Evolutionary conservation across 2,888 invertebrate species (phyloP).

Genomic region (Oegoconia quadripuncta): DNA sequence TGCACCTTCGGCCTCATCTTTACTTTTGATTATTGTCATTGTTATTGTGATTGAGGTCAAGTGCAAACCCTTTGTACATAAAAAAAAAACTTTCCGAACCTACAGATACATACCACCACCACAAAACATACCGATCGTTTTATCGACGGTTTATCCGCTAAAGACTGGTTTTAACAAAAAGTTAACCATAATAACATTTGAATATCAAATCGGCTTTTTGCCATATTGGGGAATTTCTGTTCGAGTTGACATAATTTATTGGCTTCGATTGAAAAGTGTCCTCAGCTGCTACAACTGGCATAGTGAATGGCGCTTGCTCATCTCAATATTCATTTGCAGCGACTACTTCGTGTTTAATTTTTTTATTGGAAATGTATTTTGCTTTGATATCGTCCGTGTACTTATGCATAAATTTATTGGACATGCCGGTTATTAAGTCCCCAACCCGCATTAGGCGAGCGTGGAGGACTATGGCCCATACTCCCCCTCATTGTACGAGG

Average conservation of each 20-base stretch:
- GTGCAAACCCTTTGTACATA: no score
- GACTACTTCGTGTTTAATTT: background rate
- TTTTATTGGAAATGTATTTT: background rate
- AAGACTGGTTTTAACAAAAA: slow-evolving; percentile 5
- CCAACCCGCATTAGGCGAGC: background rate
- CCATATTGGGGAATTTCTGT: slow-evolving; percentile 3
- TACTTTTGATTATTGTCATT: no score
- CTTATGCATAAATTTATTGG: background rate
- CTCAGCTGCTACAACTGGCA: slow-evolving; percentile 3
- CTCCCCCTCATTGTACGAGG: no score
- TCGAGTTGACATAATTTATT: slow-evolving; percentile 12
- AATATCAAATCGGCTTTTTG: slow-evolving; percentile 6
- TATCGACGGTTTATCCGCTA: background rate
- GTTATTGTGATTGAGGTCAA: no score
- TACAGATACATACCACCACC: no score
- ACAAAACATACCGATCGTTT: no score
- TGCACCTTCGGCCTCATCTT: no score
- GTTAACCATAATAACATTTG: slow-evolving; percentile 11
- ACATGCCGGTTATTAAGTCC: background rate
- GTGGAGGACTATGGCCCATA: no score
- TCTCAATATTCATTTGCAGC: background rate
- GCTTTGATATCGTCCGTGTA: background rate
- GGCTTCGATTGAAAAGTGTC: slow-evolving; percentile 6
- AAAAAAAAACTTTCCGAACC: no score
- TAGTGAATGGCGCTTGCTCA: slow-evolving; percentile 10